A percentile compares a stretch with the other conserved stretches of the same genome.
Evolutionary conservation across 2,888 invertebrate species (phyloP).

Genomic region (Caenorhabditis uteleia): DNA sequence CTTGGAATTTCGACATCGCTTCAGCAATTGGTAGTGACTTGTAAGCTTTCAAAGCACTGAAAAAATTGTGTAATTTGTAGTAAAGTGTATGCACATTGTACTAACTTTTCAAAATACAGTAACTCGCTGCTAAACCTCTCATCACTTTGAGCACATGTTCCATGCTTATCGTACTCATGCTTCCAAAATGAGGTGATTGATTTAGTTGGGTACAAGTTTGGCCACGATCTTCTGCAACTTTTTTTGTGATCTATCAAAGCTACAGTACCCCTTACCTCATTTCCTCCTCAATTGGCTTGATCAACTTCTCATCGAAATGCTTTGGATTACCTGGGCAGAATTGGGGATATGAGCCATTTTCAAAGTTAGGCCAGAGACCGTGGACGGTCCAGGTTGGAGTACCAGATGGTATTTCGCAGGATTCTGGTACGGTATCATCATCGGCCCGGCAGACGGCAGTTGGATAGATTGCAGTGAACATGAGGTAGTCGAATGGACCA

Average conservation of each 20-base stretch:
- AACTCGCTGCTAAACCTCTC: constrained; percentile 35
- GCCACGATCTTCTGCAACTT: constrained; percentile 40
- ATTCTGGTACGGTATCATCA: constrained; percentile 46
- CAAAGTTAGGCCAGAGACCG: constrained; percentile 54
- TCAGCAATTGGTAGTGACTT: constrained; percentile 10
- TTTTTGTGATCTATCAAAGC: not conserved
- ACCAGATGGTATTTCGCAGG: constrained; percentile 47
- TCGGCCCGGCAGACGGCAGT: constrained; percentile 52
- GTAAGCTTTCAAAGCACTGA: constrained; percentile 20
- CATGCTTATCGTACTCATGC: constrained; percentile 58
- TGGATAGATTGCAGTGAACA: constrained; percentile 51
- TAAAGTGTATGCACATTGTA: not conserved
- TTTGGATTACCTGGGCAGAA: constrained; percentile 38
- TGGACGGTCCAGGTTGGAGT: constrained; percentile 49
- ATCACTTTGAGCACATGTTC: constrained; percentile 49
- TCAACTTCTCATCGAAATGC: constrained; percentile 39
- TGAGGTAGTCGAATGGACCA: constrained; percentile 43
- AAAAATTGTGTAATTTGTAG: not conserved
- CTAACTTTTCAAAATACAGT: constrained; percentile 44
- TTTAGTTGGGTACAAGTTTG: constrained; percentile 46
- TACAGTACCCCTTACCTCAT: constrained; percentile 17
- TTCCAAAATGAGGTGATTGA: constrained; percentile 47
- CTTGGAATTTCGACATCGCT: constrained; percentile 16
- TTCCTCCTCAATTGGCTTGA: constrained; percentile 31
- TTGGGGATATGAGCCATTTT: constrained; percentile 47